A percentile compares a stretch with the other conserved stretches of the same genome.
These are phyloP conservation scores for Euglossa dilemma DNA, from an alignment of 1,140 invertebrate genomes.

Conservation along the genomic window DNA sequence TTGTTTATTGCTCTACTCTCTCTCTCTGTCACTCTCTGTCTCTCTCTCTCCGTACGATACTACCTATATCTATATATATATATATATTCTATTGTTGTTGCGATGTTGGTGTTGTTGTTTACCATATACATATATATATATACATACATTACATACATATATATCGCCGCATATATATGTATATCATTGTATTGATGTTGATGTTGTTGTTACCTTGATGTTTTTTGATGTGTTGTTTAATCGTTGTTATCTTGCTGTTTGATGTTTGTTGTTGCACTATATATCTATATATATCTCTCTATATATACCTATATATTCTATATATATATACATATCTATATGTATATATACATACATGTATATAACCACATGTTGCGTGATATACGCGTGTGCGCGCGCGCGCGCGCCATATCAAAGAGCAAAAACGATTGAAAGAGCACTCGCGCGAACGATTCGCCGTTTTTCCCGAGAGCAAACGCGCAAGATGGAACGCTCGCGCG, in stretches of 20 bases:
- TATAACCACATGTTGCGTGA: constrained; percentile 35
- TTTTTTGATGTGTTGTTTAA: constrained; percentile 82
- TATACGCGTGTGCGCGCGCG: constrained; percentile 11
- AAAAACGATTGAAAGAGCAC: no score
- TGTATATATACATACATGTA: constrained; percentile 53
- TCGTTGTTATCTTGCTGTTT: constrained; percentile 82
- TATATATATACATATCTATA: constrained; percentile 51
- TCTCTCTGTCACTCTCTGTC: constrained; percentile 22
- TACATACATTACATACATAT: constrained; percentile 66
- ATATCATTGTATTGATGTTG: constrained; percentile 80
- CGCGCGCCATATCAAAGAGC: no score
- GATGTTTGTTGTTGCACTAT: constrained; percentile 82
- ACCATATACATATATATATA: constrained; percentile 63
- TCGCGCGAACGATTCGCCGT: no score
- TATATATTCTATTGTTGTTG: constrained; percentile 70
- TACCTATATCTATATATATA: constrained; percentile 21
- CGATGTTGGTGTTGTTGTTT: constrained; percentile 76
- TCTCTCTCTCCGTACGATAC: constrained; percentile 63
- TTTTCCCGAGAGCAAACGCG: no score
- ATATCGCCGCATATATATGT: constrained; percentile 63
- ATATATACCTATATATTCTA: constrained; percentile 42
- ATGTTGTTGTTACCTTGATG: constrained; percentile 80
- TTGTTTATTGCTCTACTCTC: constrained; percentile 56
- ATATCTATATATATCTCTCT: constrained; percentile 57
- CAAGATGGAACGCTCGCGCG: background rate